Evolutionary conservation across 2,113 vertebrate genomes (phyloP), one percentile per base, ranked within the genome.

Genomic region (Antennarius striatus): DNA sequence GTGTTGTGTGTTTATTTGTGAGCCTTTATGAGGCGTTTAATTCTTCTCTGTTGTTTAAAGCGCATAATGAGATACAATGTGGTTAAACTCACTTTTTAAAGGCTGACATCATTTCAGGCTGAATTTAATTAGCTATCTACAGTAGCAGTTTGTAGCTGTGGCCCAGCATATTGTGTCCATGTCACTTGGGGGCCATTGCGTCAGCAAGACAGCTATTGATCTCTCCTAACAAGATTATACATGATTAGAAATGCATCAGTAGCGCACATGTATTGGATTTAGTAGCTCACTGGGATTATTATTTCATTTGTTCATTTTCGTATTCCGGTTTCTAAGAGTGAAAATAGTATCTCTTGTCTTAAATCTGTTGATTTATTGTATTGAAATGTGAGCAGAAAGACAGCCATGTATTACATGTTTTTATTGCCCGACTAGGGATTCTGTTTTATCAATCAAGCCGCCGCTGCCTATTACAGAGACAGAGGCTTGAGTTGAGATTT

Each of bases 201-300:
- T 81, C 70, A 80, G 57, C 63, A 55, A 63, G 80, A 81, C 79
- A 17, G 78, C 64, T 85, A 90, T 91, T 91, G 90, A 90, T 89
- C 80, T 39, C 28, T 68, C 65, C 78, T 90, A 90, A 89, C 85
- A 89, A 90, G 90, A 90, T 91, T 91, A 90, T 85, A 73, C 74
- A 74, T 79, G 87, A 90, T 90, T 91, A 90, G 85, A 90, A 88
- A 86, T 75, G 76, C 84, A 83, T 81, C 79, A 86, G 80, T 56
- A 67, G 58, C 71, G 73, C n/a, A 4, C 30, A 48, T 75, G 70
- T 56, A 80, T 85, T 71, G 88, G 79, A 48, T 84, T 77, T 63
- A 77, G 42, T 49, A 56, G 61, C 75, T 80, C 76, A 57, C 63
- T 69, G 73, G 82, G 80, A 75, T 80, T 81, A 74, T 68, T 55